phyloP scores from a whole-genome alignment of 2,113 vertebrate genomes.

The Rhinolophus sinicus region DNA sequence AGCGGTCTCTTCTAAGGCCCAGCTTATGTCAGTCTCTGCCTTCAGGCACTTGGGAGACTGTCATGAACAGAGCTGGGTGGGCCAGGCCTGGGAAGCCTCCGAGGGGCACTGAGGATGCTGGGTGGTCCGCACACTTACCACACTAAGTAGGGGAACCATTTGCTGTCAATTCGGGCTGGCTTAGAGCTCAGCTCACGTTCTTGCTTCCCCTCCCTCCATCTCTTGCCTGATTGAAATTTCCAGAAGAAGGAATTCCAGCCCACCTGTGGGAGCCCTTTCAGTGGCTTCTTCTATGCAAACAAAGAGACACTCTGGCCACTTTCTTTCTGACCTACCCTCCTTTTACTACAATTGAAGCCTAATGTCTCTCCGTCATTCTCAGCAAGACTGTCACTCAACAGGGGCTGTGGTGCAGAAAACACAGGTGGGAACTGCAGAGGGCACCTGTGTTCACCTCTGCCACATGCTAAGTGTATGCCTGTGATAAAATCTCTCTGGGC shows the following conservation, averaged over 20 bases:
- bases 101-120: too few relatives aligned
- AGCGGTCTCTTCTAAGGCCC: background rate
- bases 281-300: background rate
- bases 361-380: background rate
- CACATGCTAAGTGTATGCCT: background rate
- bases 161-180: background rate
- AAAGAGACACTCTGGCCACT: background rate
- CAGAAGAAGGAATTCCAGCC: background rate
- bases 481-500: background rate
- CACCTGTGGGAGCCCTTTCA: background rate
- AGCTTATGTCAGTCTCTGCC: background rate
- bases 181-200: background rate
- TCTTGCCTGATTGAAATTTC: background rate
- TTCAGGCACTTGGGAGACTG: background rate
- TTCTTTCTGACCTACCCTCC: background rate
- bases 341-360: background rate
- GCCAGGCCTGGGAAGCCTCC: background rate
- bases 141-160: background rate
- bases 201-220: background rate
- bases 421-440: background rate
- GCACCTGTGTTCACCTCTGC: background rate
- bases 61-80: background rate
- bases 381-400: background rate
- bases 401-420: background rate
- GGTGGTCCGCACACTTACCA: rapidly evolving